These are phyloP conservation scores for Tragopan temminckii DNA, from an alignment of 2,797 vertebrate species.

Conservation along the genomic window DNA sequence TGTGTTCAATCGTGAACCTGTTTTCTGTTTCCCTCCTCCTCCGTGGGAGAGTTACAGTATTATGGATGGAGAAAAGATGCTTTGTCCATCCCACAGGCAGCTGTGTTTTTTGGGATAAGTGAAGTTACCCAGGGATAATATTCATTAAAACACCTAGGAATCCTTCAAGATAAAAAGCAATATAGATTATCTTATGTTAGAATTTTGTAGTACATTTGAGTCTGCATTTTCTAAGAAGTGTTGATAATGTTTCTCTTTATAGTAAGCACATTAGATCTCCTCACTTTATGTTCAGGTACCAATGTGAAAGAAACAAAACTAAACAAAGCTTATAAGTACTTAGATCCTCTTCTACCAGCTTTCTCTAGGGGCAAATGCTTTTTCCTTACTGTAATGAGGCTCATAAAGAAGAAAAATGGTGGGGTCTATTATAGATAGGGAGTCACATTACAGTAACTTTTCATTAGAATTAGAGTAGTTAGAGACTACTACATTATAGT, in stretches of 20 bases:
- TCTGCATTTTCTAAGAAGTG: background rate
- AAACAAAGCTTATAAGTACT: background rate
- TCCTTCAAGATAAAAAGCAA: background rate
- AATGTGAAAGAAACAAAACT: background rate
- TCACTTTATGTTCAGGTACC: background rate
- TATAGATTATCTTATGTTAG: background rate
- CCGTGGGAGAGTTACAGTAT: background rate
- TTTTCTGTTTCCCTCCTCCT: background rate
- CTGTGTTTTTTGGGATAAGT: background rate
- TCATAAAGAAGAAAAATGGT: conserved; percentile 61
- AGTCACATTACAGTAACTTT: conserved; percentile 68
- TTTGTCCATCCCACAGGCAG: background rate
- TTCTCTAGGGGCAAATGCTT: conserved; percentile 19
- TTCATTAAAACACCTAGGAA: background rate
- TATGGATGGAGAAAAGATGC: background rate
- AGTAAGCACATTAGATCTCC: background rate
- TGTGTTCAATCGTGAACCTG: background rate
- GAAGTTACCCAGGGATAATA: background rate
- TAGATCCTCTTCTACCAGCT: conserved; percentile 18
- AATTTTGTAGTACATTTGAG: background rate
- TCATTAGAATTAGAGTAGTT: conserved; percentile 63
- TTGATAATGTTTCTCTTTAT: conserved; percentile 24
- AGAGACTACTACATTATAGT: conserved; percentile 32
- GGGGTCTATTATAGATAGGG: conserved; percentile 33
- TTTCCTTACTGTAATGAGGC: conserved; percentile 60